phyloP scores from a whole-genome alignment of 1,140 invertebrate species.

The Drosophila athabasca region DNA sequence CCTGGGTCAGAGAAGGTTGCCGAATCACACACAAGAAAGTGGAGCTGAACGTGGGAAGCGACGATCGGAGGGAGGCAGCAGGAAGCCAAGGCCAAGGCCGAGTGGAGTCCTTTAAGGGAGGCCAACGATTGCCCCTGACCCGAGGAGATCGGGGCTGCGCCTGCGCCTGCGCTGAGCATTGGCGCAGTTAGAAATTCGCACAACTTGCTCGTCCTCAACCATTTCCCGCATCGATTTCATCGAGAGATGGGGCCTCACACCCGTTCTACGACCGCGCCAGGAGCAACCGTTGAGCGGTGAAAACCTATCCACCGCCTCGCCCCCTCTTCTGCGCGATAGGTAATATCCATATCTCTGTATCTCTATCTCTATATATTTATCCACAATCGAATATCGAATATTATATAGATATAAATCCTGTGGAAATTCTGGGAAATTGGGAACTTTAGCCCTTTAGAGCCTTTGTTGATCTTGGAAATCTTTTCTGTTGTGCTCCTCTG shows the following conservation, averaged over 20 bases:
- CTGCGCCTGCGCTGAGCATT: slow-evolving; percentile 47
- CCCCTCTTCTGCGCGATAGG: slow-evolving; percentile 84
- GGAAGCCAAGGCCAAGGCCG: neutral
- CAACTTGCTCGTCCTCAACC: slow-evolving; percentile 85
- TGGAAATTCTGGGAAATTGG: no score
- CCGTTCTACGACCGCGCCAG: slow-evolving; percentile 96
- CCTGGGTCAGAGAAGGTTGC: no score
- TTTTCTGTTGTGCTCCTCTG: no score
- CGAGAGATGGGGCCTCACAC: slow-evolving; percentile 97
- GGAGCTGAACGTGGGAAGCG: no score
- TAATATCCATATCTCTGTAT: slow-evolving; percentile 36
- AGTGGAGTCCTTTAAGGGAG: slow-evolving; percentile 1
- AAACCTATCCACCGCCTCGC: slow-evolving; percentile 82
- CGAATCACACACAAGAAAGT: no score
- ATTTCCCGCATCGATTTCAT: slow-evolving; percentile 97
- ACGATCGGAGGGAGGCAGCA: no score
- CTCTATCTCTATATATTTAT: neutral
- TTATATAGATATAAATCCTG: no score
- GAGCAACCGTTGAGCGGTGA: slow-evolving; percentile 88
- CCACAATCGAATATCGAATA: no score
- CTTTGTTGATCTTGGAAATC: no score
- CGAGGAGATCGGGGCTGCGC: slow-evolving; percentile 10
- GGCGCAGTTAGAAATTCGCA: slow-evolving; percentile 74
- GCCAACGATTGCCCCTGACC: neutral
- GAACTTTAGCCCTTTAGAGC: no score